Conservation (phyloP, 2,113 vertebrate genomes). For the Myotis yumanensis region DNA sequence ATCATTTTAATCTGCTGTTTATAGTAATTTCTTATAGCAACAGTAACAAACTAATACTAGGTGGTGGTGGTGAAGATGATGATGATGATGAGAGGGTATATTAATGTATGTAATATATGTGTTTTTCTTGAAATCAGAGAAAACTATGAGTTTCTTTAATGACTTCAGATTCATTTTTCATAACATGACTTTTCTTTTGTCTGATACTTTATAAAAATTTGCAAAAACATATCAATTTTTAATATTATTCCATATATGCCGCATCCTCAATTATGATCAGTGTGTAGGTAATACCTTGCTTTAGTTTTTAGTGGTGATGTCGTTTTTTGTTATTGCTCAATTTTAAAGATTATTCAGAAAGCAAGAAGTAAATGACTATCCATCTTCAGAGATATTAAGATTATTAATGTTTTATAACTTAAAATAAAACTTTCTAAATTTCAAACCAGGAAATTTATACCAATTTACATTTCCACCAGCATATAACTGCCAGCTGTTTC, state of each 20-base stretch:
- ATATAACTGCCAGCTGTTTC: background rate
- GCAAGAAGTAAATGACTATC: background rate
- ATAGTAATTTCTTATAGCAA: background rate
- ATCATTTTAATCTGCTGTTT: background rate
- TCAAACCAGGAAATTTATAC: background rate
- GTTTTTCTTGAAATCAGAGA: background rate
- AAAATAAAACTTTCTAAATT: background rate
- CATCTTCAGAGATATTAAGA: background rate
- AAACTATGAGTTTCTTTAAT: background rate
- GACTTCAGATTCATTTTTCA: background rate
- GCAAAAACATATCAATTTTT: background rate
- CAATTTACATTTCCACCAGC: background rate
- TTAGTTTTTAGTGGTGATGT: background rate
- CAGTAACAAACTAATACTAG: background rate
- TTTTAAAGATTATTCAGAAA: background rate
- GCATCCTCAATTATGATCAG: background rate
- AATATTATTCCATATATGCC: background rate
- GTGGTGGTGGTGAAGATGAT: background rate
- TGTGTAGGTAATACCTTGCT: background rate
- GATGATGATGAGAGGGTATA: background rate
- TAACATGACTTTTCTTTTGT: background rate
- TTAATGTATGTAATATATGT: background rate
- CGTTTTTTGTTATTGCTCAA: background rate
- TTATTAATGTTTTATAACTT: background rate
- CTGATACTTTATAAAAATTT: background rate